Evolutionary conservation across 2,888 invertebrate species (phyloP).

Genomic region (Sturmia bella): DNA sequence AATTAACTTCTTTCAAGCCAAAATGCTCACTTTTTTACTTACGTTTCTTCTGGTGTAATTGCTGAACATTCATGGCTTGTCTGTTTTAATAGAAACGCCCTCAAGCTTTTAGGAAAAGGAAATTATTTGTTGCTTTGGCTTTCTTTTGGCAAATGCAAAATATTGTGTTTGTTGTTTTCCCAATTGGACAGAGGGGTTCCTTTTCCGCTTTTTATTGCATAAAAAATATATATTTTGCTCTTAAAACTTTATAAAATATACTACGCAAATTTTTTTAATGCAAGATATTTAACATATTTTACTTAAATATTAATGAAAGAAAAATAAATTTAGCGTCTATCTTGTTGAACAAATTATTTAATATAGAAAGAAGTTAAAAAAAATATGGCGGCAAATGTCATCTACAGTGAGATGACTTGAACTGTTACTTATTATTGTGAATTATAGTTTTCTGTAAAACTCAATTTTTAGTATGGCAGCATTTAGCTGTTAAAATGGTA

Average conservation of each 20-base stretch:
- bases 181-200: slow-evolving; percentile 48
- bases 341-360: slow-evolving; percentile 9
- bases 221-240: background rate
- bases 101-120: slow-evolving; percentile 56
- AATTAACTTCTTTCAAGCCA: background rate
- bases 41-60: slow-evolving; percentile 54
- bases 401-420: background rate
- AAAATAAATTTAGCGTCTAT: slow-evolving; percentile 55
- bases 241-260: slow-evolving; percentile 59
- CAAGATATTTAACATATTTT: slow-evolving; percentile 19
- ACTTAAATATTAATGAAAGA: slow-evolving; percentile 33
- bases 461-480: too few species aligned
- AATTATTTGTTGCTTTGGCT: slow-evolving; percentile 59
- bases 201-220: slow-evolving; percentile 47
- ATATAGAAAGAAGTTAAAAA: slow-evolving; percentile 24
- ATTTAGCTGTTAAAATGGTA: too few species aligned
- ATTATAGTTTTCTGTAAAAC: background rate
- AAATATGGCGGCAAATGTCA: slow-evolving; percentile 60
- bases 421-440: slow-evolving; percentile 40
- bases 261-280: background rate
- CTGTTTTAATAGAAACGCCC: slow-evolving; percentile 21
- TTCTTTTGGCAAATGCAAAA: background rate
- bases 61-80: slow-evolving; percentile 48
- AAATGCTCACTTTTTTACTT: slow-evolving; percentile 19
- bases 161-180: slow-evolving; percentile 59